Base-by-base conservation (phyloP, 2,888 invertebrate genomes). In the Tetanocera ferruginea region DNA sequence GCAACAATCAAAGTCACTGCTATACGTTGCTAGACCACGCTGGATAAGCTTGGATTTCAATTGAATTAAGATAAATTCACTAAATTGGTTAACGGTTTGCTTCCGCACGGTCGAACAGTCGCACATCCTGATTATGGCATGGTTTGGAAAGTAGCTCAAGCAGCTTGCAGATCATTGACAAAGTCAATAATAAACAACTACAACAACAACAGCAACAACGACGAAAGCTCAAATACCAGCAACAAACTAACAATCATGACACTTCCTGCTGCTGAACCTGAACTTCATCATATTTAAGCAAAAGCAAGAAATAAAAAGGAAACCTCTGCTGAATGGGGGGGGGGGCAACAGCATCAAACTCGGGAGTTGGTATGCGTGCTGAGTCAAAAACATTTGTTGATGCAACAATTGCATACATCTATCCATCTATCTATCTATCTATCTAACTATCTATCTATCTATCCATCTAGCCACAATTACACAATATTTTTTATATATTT, bases 261-360 rank as follows among this genome's bases (percentile, higher is more conserved):
- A 49, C 78, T 69, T 87, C 88, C 88, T 87, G 88, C 77, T 79
- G 78, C 83, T 88, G 87, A 88, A 88, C 88, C 88, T 87, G 87
- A 88, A 87, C 88, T 88, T 87, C 79, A 76, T 78, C 79, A 77
- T 76, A 71, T 76, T 72, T 72, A 80, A 23, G 8, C 6, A 6
- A 25, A 9, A 5, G 57, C n/a, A 60, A 60, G 23, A 31, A 64
- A 62, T 62, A 5, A 67, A 49, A 19, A 67, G 19, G 5, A 67
- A 67, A 49, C 5, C 3, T 8, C 5, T 11, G n/a, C 11, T 23
- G 69, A 19, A 69, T 4, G 49, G 31, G 31, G n/a, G 31, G 34
- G 34, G 28, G 9, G 11, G 64, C 11, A 64, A 8, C 25, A 23
- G 57, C 5, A 8, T 23, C 25, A 60, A 52, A 52, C n/a, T n/a